Evolutionary conservation across 2,797 vertebrate genomes (phyloP), one percentile per base, ranked within the genome.

Genomic region (Paratrypauchen microcephalus): DNA sequence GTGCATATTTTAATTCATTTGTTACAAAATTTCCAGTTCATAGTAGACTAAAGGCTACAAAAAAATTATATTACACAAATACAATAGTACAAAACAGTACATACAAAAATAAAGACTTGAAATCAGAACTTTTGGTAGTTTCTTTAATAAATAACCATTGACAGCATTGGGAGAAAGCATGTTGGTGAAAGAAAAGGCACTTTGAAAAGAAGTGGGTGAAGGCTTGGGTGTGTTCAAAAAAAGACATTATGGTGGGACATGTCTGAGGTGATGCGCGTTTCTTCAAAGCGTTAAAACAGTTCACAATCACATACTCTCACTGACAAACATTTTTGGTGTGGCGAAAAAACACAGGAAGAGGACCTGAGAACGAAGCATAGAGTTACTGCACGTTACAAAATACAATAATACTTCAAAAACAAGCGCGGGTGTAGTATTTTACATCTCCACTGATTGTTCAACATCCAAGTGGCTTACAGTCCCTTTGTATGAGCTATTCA

Each of bases 101-200:
- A 21, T 21, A n/a, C 6, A 52, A 21, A 52, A 52, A 52, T 52
- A 3, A 21, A n/a, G n/a, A n/a, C 7, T 0, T n/a, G 19, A 19
- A 52, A 19, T 19, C 52, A 23, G 52, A 55, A 50, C 3, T 54
- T 86, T 81, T 79, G 81, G 69, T 76, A 74, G 48, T 90, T 88
- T 91, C 86, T 92, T 92, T 89, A 93, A 92, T 92, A 93, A 93
- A 93, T 93, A 92, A 89, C 77, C 81, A 82, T 77, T 83, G 87
- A 91, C 87, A 90, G 83, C 79, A 90, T 71, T 72, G 82, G 75
- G 78, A 84, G 77, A 84, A 59, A 89, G 85, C 71, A 81, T 80
- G 69, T 62, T 79, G 65, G 66, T 85, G 79, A 89, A 92, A 90
- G 78, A 83, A 91, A 89, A 92, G 91, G 88, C 90, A 91, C 89